Base-by-base conservation (phyloP, 2,797 vertebrate genomes). In the Anabas testudineus region DNA sequence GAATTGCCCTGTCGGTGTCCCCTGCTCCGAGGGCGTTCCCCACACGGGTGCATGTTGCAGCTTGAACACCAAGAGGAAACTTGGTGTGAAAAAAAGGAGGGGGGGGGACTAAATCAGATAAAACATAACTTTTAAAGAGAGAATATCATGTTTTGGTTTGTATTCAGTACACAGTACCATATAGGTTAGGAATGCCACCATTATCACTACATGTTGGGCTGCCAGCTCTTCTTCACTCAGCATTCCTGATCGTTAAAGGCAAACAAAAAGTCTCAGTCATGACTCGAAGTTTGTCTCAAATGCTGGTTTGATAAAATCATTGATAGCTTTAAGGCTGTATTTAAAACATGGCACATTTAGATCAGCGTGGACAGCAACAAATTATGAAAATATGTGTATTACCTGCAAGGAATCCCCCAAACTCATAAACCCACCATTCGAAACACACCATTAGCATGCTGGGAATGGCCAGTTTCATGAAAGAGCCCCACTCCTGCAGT, bases 381-480 rank as follows among this genome's bases (percentile, higher is more conserved):
- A 26, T 3, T 3, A n/a, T 26, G 2, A 18, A 3, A 28, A 19
- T 39, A 28, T 26, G 15, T 67, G 9, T 2, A 34, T 67, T 85
- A 97, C 97, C 97, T 74, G 96, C 93, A 71, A 99, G 91, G 82
- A 99, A 96, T 65, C 94, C 95, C 2, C 96, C 96, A 0, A 97
- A 91, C 83, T 98, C 97, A 39, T 95, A 99, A 46, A 97, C 90
- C 97, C 96, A 98, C 96, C 96, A 97, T 82, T 98, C 96, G 1
- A 97, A 96, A 57, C 96, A 98, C 10, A 91, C 83, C 97, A 98
- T 98, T 15, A 98, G 58, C 87, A 95, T 95, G 71, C 97, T 94
- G 12, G 97, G 97, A 51, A 99, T 48, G 0, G 97, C 97, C 81
- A 99, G 92, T 34, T 63, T 91, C 91, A 96, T 93, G 74, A 95